Evolutionary conservation across 2,888 invertebrate genomes (phyloP), one percentile per base, ranked within the genome.

Genomic region (Melinopterus prodromus): DNA sequence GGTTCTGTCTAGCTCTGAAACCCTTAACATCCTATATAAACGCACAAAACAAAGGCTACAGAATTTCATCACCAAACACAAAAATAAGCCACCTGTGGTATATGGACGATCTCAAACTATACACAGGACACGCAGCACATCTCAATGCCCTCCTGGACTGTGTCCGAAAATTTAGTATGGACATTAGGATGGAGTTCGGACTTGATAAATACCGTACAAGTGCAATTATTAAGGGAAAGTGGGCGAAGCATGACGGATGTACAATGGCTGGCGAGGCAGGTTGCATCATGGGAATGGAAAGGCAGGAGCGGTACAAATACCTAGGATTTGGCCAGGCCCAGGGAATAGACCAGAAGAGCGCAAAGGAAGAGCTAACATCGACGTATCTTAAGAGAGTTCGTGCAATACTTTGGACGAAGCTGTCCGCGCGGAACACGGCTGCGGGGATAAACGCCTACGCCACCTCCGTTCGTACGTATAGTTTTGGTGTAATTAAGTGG

Each of bases 1-100:
- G 83, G 82, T 82, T 82, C 26, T 83, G 82, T 38, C 71, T 83
- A 7, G 78, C 80, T 4, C 76, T 83, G 12, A 81, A 80, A 38
- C 82, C 82, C 16, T 75, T 82, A 14, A 78, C 80, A 36, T 70
- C 70, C n/a, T 2, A 74, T 1, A 36, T 72, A 6, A 72, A 72
- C 26, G 6, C 14, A 5, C 72, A 16, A 16, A 72, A 16, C 16
- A 72, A 72, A 72, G 72, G 72, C 14, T 16, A 16, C 16, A 26
- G 16, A 6, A 6, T 72, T 6, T 14, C 35, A 35, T 0, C 16
- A 15, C 6, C 26, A 6, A 26, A 72, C 6, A 14, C 14, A 7
- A 72, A 38, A 75, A 81, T 69, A 53, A 78, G 16, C 16, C 81
- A 83, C 37, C 75, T 82, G 1, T 80, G 79, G 36, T 83, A 84